phyloP scores from a whole-genome alignment of 64 coral and sea anemone species.

The Montipora sp. region DNA sequence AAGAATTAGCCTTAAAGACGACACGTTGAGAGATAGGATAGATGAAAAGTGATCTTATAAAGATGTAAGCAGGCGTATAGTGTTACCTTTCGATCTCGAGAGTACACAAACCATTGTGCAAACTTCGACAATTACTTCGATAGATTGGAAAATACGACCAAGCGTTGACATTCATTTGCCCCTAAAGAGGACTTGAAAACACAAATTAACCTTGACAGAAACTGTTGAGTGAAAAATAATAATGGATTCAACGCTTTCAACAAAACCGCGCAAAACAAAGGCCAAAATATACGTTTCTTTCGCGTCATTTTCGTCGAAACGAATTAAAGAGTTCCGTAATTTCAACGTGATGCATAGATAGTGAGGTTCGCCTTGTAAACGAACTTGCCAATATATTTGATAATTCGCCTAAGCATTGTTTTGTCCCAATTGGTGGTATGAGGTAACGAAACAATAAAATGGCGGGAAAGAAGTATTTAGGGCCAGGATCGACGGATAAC shows the following conservation, averaged over 20 bases:
- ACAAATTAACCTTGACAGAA: not conserved
- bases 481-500: not conserved
- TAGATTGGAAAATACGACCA: slow-evolving; percentile 10
- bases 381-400: slow-evolving; percentile 29
- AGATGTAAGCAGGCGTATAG: not conserved
- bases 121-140: slow-evolving; percentile 32
- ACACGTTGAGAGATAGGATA: not conserved
- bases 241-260: not conserved
- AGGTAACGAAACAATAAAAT: slow-evolving; percentile 43
- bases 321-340: not conserved
- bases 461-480: slow-evolving; percentile 26
- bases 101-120: not conserved
- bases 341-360: slow-evolving; percentile 1
- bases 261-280: not conserved
- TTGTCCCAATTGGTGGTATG: slow-evolving; percentile 15
- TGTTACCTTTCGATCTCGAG: not conserved
- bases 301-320: too few relatives aligned
- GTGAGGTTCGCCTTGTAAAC: not conserved
- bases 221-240: slow-evolving; percentile 1
- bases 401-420: slow-evolving; percentile 29
- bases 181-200: not conserved
- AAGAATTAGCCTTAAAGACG: not conserved
- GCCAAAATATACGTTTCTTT: not conserved
- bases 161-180: slow-evolving; percentile 12
- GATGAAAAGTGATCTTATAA: not conserved